Evolutionary conservation across 2,797 vertebrate species (phyloP).

Genomic region (Poecilia gillii): DNA sequence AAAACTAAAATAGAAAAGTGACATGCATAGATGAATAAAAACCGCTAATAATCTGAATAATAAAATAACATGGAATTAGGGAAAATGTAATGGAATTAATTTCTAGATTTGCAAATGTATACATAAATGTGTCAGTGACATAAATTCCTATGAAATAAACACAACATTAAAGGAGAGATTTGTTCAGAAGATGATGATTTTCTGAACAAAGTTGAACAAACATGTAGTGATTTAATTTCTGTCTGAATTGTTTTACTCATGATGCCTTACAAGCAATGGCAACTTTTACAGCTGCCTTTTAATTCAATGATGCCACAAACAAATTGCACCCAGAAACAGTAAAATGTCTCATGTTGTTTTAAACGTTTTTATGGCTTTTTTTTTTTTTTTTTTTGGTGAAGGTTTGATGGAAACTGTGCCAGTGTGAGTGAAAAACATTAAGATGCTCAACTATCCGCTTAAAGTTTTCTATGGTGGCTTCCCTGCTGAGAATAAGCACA

Average conservation of each 20-base stretch:
- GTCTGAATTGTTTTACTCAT: neutral
- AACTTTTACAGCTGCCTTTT: neutral
- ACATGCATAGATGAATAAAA: neutral
- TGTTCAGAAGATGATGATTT: constrained; percentile 1
- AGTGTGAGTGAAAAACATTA: neutral
- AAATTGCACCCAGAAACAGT: neutral
- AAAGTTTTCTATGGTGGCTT: neutral
- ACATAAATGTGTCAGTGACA: neutral
- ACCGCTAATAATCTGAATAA: neutral
- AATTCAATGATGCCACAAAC: neutral
- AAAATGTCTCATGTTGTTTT: neutral
- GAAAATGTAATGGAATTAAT: neutral
- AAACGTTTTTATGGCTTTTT: neutral
- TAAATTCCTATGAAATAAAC: neutral
- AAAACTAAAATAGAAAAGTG: neutral
- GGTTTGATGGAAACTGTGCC: neutral
- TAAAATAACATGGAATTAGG: neutral
- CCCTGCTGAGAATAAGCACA: neutral
- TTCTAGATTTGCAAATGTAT: neutral
- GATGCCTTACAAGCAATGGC: neutral
- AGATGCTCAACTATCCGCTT: neutral
- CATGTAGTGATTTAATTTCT: neutral
- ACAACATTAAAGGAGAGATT: neutral
- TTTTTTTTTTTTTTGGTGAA: neutral
- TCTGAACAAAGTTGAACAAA: neutral